Base-by-base conservation (phyloP, 2,113 vertebrate genomes). In the Lepus timidus region DNA sequence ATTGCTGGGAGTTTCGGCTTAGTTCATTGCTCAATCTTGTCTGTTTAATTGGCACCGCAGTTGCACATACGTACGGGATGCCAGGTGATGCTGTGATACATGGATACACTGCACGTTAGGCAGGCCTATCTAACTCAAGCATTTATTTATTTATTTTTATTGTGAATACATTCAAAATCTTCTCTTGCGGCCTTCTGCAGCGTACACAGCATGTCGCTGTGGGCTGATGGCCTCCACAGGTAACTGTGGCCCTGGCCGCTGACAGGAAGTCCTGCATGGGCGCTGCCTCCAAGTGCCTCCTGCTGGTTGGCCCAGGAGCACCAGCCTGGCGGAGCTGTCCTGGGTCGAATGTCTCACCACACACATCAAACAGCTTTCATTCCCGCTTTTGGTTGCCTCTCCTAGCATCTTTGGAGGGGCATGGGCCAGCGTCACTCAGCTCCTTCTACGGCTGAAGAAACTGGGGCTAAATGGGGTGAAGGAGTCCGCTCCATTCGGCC, bases 311-410 rank as follows among this genome's bases (percentile, higher is more conserved):
- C 6, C 71, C 3, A 1, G 3, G 29, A 17, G 44, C 10, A 52
- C 1, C 20, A 7, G 51, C 55, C 51, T 17, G 3, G 8, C 22
- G 14, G 86, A 0, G 49, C 9, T 6, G 33, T n/a, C 39, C 67
- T 3, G 90, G 29, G 33, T 2, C 2, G 0, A 36, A 49, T 0
- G 4, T 39, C 55, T 58, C 1, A 19, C 0, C 0, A 2, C 0
- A 8, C 62, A 6, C 6, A 13, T 0, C 29, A 4, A 9, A 13
- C 0, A 0, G 33, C 31, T 17, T 62, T 27, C 2, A 1, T 12
- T 7, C 31, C 2, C 0, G 0, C 2, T 33, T 29, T 13, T 2
- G 25, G 20, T 62, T 49, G 52, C n/a, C 68, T 16, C 49, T 51
- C 14, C 4, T 2, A 19, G 51, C 3, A 3, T 12, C 22, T 27